Base-by-base conservation (phyloP, 2,888 invertebrate species). In the Eugnorisma glareosa region DNA sequence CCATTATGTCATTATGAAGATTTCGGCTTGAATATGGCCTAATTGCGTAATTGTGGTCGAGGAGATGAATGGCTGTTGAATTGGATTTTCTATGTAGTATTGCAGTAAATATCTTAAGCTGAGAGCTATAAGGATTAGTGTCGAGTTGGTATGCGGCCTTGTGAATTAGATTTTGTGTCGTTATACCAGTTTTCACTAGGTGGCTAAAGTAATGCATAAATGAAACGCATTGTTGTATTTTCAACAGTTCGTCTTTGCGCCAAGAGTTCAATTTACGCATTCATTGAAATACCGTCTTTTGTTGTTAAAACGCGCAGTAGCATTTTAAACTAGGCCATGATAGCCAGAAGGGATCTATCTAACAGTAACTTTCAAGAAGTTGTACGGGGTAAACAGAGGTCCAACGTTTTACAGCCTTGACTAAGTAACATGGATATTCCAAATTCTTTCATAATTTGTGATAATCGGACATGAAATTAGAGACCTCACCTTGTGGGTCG, bases 21-120 rank as follows among this genome's bases (percentile, higher is more conserved):
- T 40, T 72, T 75, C 57, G 31, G 71, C 21, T 35, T 84, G 59
- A 82, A 80, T 80, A 18, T 68, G 31, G 63, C 28, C n/a, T 84
- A 57, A 80, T 82, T 72, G 64, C 48, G 64, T 57, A 69, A 75
- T 68, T 63, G 67, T 84, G 54, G 21, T 35, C 40, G 13, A 64
- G 2, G 1, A 28, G 31, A 68, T 75, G 40, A 79, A 84, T 57
- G 8, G 66, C 37, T 64, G 28, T 66, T 66, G 54, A 28, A 72
- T 83, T 70, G 28, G 57, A 67, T 57, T 79, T 79, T 78, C 69
- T 73, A 43, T 61, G 8, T 57, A 64, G 40, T 24, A 24, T 37
- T 31, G 0, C 35, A 48, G 77, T 51, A 64, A 70, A 59, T 67
- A 67, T 54, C 28, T 8, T 37, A 68, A 79, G 37, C 37, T 57